Conservation (phyloP, 2,888 invertebrate species). For the Gisinianus flammeolus region DNA sequence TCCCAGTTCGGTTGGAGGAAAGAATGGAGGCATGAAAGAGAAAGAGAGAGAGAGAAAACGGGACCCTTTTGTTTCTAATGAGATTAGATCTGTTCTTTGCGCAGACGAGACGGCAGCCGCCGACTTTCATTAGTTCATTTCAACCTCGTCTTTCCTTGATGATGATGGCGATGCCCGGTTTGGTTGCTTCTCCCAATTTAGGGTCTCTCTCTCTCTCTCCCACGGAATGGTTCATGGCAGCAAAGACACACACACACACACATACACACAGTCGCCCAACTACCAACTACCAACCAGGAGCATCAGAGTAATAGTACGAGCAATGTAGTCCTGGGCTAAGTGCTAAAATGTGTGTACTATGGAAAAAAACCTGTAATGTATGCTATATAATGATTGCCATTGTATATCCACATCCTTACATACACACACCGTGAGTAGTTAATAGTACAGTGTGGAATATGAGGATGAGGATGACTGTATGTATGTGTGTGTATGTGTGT, state of each 20-base stretch:
- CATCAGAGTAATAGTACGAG: background rate
- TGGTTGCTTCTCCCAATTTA: slow-evolving; percentile 31
- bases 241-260: background rate
- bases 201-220: slow-evolving; percentile 14
- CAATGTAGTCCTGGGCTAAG: slow-evolving; percentile 11
- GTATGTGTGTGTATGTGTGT: too few species aligned
- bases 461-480: background rate
- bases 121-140: slow-evolving; percentile 54
- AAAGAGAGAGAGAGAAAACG: slow-evolving; percentile 33
- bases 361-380: slow-evolving; percentile 32
- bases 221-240: slow-evolving; percentile 20
- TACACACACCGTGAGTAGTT: background rate
- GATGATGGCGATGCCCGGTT: slow-evolving; percentile 40
- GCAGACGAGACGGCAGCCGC: slow-evolving; percentile 53
- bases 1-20: slow-evolving; percentile 33
- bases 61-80: slow-evolving; percentile 55
- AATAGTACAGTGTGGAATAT: background rate
- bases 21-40: slow-evolving; percentile 25
- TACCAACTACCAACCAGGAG: slow-evolving; percentile 1
- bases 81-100: slow-evolving; percentile 57
- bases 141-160: slow-evolving; percentile 48
- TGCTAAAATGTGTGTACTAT: slow-evolving; percentile 38
- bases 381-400: slow-evolving; percentile 1
- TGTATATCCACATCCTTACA: background rate
- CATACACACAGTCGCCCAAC: background rate